Evolutionary conservation across 2,888 invertebrate genomes (phyloP).

Genomic region (Coelinius sp.): DNA sequence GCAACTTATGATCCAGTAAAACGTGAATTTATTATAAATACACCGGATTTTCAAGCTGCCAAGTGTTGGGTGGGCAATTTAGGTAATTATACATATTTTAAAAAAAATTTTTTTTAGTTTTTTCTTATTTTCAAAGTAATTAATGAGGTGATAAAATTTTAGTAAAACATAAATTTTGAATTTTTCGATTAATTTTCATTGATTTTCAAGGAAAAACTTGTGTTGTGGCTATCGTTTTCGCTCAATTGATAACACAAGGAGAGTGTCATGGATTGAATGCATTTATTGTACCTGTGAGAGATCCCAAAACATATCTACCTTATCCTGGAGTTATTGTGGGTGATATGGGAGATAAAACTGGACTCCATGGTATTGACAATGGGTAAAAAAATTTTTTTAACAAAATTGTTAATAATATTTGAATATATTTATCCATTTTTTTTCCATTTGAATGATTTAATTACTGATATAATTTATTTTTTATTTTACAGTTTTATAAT

Average conservation of each 20-base stretch:
- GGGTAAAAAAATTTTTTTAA: conserved; percentile 73
- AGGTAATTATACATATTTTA: conserved; percentile 67
- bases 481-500: conserved; percentile 83
- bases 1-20: conserved; percentile 84
- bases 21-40: conserved; percentile 81
- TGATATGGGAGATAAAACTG: conserved; percentile 94
- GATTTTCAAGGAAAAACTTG: conserved; percentile 79
- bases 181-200: conserved; percentile 3
- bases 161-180: too few species aligned
- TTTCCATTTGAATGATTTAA: background rate
- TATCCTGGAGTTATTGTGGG: conserved; percentile 90
- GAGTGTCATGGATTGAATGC: conserved; percentile 88
- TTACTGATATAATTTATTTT: conserved; percentile 16
- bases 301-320: conserved; percentile 82
- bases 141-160: too few species aligned
- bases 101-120: conserved; percentile 4
- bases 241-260: conserved; percentile 87
- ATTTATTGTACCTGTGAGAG: conserved; percentile 88
- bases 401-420: background rate
- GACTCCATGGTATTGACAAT: conserved; percentile 93
- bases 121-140: too few species aligned
- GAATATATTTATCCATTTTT: too few species aligned
- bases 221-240: conserved; percentile 89
- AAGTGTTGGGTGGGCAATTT: conserved; percentile 90
- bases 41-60: conserved; percentile 84